phyloP scores from a whole-genome alignment of 1,140 invertebrate genomes.

The Plutomurus gul region DNA sequence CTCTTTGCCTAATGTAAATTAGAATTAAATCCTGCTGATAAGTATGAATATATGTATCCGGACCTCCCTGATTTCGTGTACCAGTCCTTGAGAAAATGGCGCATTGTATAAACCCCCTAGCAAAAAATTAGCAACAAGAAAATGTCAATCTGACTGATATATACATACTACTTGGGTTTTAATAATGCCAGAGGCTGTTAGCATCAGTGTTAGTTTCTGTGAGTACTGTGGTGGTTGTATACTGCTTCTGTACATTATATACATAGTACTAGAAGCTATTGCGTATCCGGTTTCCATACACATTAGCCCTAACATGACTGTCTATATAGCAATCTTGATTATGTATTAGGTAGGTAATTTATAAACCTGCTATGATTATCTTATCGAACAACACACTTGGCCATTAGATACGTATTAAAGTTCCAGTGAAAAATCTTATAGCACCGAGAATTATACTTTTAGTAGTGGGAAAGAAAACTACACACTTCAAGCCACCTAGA shows the following conservation, averaged over 20 bases:
- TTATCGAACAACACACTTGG: neutral
- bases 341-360: neutral
- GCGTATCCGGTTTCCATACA: neutral
- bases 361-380: neutral
- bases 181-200: too few relatives aligned
- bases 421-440: constrained; percentile 4
- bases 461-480: too few relatives aligned
- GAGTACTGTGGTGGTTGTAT: too few relatives aligned
- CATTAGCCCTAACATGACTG: neutral
- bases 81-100: neutral
- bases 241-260: too few relatives aligned
- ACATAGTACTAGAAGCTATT: too few relatives aligned
- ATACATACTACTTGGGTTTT: too few relatives aligned
- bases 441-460: too few relatives aligned
- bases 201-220: too few relatives aligned
- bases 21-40: constrained; percentile 34
- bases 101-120: too few relatives aligned
- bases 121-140: neutral
- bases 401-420: neutral
- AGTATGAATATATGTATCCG: constrained; percentile 35
- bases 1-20: constrained; percentile 2
- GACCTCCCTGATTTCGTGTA: constrained; percentile 20
- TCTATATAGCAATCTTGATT: neutral
- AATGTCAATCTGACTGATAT: neutral
- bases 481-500: too few relatives aligned